phyloP scores from a whole-genome alignment of 1,140 invertebrate species.

The Brachionus rubens region DNA sequence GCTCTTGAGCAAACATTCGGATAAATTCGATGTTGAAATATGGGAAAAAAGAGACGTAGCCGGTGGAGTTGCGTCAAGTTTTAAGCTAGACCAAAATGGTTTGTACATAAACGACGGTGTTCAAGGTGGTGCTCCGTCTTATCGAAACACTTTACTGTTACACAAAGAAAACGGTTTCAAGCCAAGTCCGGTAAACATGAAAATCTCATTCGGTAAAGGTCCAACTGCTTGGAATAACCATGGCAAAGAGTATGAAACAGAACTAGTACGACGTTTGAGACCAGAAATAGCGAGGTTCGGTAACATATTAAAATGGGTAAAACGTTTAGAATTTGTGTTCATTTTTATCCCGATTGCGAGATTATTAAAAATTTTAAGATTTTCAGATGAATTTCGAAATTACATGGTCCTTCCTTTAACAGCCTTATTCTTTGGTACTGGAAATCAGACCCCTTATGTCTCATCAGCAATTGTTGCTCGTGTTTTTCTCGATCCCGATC shows the following conservation, averaged over 20 bases:
- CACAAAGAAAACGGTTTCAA: conserved; percentile 51
- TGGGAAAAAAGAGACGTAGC: conserved; percentile 51
- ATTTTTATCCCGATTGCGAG: conserved; percentile 52
- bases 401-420: conserved; percentile 55
- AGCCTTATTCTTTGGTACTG: conserved; percentile 54
- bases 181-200: conserved; percentile 51
- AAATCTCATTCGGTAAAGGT: conserved; percentile 54
- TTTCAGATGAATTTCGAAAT: conserved; percentile 52
- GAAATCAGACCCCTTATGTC: conserved; percentile 53
- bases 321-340: conserved; percentile 52
- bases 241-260: conserved; percentile 48
- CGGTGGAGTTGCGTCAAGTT: conserved; percentile 52
- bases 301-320: conserved; percentile 50
- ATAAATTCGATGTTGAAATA: conserved; percentile 52
- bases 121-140: conserved; percentile 52
- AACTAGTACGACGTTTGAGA: conserved; percentile 49
- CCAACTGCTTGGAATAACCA: conserved; percentile 54
- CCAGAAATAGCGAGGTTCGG: conserved; percentile 52
- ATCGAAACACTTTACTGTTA: conserved; percentile 52
- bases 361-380: conserved; percentile 51
- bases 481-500: conserved; percentile 53
- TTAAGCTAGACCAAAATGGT: conserved; percentile 48
- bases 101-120: conserved; percentile 53
- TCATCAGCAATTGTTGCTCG: conserved; percentile 53
- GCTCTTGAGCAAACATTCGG: conserved; percentile 46